These are phyloP conservation scores for Anoplophora glabripennis DNA, from an alignment of 1,140 invertebrate genomes.

Conservation along the genomic window DNA sequence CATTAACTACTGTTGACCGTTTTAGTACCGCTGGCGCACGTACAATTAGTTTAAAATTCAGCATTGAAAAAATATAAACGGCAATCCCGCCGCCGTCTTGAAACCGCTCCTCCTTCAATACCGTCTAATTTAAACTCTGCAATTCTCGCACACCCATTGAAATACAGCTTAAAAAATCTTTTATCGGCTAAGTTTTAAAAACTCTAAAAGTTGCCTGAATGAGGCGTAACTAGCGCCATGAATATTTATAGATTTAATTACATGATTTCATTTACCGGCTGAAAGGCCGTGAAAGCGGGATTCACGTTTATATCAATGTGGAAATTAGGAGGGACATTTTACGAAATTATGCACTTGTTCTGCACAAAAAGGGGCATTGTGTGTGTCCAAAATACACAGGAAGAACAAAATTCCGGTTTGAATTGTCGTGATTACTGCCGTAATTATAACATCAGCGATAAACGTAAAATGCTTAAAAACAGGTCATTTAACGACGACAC, in stretches of 20 bases:
- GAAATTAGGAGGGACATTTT: too few species aligned
- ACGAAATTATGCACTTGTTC: too few species aligned
- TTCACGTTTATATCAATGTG: too few species aligned
- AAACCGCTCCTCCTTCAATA: constrained; percentile 29
- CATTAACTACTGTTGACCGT: constrained; percentile 5
- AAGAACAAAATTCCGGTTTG: too few species aligned
- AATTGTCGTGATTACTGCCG: too few species aligned
- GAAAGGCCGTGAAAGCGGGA: neutral
- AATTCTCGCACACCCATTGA: constrained; percentile 20
- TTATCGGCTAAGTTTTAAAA: constrained; percentile 27
- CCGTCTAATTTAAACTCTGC: constrained; percentile 27
- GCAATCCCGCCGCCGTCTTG: constrained; percentile 20
- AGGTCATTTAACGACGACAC: too few species aligned
- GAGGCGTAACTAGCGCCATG: constrained; percentile 23
- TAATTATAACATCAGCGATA: too few species aligned
- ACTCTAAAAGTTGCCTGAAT: constrained; percentile 23
- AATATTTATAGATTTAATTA: constrained; percentile 26
- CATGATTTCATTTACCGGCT: constrained; percentile 4
- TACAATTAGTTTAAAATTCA: constrained; percentile 10
- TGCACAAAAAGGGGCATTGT: too few species aligned
- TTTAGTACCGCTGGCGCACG: constrained; percentile 3
- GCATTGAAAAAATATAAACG: constrained; percentile 30
- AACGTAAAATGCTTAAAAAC: too few species aligned
- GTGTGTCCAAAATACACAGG: too few species aligned
- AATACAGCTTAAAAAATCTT: constrained; percentile 12